A percentile compares a stretch with the other conserved stretches of the same genome.
Conservation (phyloP, 2,888 invertebrate species). For the Lissocephala sabroskyi region DNA sequence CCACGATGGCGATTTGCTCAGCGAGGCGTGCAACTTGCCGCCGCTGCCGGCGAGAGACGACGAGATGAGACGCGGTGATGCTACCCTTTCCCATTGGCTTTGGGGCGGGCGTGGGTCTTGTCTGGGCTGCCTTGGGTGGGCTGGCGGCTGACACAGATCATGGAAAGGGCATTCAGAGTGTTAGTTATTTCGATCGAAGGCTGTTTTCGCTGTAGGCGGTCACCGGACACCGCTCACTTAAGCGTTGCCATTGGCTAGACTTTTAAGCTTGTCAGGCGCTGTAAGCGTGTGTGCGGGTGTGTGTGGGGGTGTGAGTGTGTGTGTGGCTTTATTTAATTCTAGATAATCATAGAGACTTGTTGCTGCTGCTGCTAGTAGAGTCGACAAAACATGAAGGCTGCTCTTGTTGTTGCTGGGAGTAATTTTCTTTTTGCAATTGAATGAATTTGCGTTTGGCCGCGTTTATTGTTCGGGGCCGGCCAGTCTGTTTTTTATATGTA, state of each 20-base stretch:
- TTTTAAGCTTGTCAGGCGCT: constrained; percentile 10
- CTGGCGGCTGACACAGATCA: too few relatives aligned
- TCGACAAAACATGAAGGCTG: too few relatives aligned
- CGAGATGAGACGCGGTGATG: too few relatives aligned
- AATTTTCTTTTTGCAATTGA: constrained; percentile 67
- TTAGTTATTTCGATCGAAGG: too few relatives aligned
- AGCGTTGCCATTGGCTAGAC: constrained; percentile 14
- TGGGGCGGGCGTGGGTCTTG: too few relatives aligned
- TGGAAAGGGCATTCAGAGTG: too few relatives aligned
- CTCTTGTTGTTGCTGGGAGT: constrained; percentile 27
- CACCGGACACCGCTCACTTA: not conserved
- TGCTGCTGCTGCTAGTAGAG: too few relatives aligned
- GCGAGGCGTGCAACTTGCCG: constrained; percentile 68
- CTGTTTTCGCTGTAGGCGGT: not conserved
- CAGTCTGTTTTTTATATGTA: too few relatives aligned
- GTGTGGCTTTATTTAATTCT: constrained; percentile 57
- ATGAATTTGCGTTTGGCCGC: constrained; percentile 64
- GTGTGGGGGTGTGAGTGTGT: constrained; percentile 13
- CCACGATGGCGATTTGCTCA: constrained; percentile 46
- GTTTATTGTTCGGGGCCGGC: constrained; percentile 47
- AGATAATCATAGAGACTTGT: constrained; percentile 64
- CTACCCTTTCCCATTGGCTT: too few relatives aligned
- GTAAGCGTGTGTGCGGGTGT: too few relatives aligned
- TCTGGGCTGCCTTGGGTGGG: too few relatives aligned
- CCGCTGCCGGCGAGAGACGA: too few relatives aligned